Evolutionary conservation across 2,888 invertebrate genomes (phyloP).

Genomic region (Euzetes globulus): DNA sequence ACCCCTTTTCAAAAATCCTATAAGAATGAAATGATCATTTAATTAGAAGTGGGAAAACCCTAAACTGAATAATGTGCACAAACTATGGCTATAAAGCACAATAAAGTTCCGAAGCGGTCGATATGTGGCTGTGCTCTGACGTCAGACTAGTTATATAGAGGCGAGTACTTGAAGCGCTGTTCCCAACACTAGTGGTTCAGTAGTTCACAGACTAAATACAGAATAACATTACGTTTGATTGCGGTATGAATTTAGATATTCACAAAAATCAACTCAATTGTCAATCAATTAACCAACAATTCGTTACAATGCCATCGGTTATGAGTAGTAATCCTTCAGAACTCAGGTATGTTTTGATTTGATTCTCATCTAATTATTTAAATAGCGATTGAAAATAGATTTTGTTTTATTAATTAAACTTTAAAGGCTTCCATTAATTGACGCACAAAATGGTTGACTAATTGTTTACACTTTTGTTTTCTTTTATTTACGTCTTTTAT

Average conservation of each 20-base stretch:
- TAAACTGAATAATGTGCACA: too few species aligned
- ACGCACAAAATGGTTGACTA: conserved; percentile 6
- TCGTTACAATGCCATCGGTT: neutral
- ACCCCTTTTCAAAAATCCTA: too few species aligned
- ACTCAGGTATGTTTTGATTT: conserved; percentile 9
- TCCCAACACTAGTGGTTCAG: neutral
- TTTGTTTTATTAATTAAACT: neutral
- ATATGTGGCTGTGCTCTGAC: neutral
- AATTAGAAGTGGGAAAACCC: too few species aligned
- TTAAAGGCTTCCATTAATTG: neutral
- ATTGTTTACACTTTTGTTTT: neutral
- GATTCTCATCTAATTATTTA: neutral
- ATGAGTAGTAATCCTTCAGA: conserved; percentile 1
- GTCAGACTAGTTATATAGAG: neutral
- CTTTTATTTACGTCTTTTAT: too few species aligned
- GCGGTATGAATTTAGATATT: conserved; percentile 11
- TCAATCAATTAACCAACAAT: conserved; percentile 1
- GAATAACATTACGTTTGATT: neutral
- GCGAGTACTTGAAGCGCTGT: neutral
- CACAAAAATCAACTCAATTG: neutral
- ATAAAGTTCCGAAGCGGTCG: neutral
- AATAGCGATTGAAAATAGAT: neutral
- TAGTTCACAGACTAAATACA: neutral
- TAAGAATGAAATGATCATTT: too few species aligned
- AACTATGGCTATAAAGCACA: too few species aligned